Conservation (phyloP, 2,797 vertebrate species). For the Onychomys torridus region DNA sequence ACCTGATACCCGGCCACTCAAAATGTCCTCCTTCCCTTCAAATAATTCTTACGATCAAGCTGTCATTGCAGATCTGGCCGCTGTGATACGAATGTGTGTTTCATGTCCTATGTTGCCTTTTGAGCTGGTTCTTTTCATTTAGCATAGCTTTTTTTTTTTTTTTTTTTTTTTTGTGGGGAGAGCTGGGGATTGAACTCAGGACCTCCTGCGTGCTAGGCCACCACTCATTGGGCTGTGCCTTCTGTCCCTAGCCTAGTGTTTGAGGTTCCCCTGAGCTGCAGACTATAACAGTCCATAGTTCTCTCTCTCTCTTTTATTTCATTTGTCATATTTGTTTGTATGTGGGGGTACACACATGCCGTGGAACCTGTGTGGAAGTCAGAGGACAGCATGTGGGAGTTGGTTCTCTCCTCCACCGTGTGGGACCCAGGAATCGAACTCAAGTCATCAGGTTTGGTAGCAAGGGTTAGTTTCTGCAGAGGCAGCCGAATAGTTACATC, state of each 20-base stretch:
- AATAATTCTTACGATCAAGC: neutral
- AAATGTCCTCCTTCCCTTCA: neutral
- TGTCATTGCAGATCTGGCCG: neutral
- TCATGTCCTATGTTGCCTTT: neutral
- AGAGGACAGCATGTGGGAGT: too few relatives aligned
- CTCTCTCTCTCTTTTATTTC: neutral
- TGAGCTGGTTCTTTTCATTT: neutral
- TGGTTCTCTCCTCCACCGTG: neutral
- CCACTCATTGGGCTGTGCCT: neutral
- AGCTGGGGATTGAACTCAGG: neutral
- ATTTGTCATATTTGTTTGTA: neutral
- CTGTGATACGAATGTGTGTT: neutral
- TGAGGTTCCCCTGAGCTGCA: neutral
- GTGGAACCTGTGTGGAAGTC: neutral
- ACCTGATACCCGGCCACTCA: neutral
- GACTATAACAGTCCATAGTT: neutral
- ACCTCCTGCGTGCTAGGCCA: too few relatives aligned
- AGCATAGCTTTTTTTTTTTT: neutral
- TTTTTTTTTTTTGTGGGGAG: neutral
- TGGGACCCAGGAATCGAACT: neutral
- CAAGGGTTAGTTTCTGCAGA: accelerated
- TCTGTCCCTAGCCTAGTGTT: neutral
- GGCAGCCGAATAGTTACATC: neutral
- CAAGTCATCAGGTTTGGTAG: neutral
- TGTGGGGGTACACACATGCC: neutral